Conservation (phyloP, 2,888 invertebrate species). For the Hemistola chrysoprasaria region DNA sequence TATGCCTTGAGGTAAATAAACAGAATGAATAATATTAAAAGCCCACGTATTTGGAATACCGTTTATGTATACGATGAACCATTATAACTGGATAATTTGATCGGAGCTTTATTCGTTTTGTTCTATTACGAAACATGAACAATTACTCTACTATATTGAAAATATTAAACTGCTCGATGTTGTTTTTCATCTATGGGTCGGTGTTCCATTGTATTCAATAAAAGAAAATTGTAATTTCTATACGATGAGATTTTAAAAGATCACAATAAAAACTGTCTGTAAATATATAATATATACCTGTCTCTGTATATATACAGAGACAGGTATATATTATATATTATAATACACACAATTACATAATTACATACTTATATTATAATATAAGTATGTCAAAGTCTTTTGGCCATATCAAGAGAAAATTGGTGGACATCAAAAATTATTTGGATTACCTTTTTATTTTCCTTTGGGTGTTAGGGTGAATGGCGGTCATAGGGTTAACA, state of each 20-base stretch:
- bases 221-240: no score
- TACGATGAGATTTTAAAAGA: no score
- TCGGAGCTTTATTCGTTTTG: conserved; percentile 18
- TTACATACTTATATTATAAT: no score
- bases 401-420: conserved; percentile 34
- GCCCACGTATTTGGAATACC: conserved; percentile 25
- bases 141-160: no score
- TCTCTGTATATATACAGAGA: no score
- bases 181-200: no score
- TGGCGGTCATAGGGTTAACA: conserved; percentile 56
- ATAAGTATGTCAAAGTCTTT: background rate
- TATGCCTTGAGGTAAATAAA: conserved; percentile 42
- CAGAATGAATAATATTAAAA: conserved; percentile 34
- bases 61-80: conserved; percentile 21
- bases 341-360: no score
- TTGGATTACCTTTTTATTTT: conserved; percentile 61
- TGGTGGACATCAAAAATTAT: conserved; percentile 57
- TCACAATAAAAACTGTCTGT: no score
- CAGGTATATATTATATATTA: no score
- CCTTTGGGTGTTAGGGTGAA: conserved; percentile 47
- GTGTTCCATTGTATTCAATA: no score
- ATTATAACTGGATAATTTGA: conserved; percentile 20
- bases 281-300: no score
- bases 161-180: no score
- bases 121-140: background rate